phyloP scores from a whole-genome alignment of 2,113 vertebrate species.

The Setophaga coronata region DNA sequence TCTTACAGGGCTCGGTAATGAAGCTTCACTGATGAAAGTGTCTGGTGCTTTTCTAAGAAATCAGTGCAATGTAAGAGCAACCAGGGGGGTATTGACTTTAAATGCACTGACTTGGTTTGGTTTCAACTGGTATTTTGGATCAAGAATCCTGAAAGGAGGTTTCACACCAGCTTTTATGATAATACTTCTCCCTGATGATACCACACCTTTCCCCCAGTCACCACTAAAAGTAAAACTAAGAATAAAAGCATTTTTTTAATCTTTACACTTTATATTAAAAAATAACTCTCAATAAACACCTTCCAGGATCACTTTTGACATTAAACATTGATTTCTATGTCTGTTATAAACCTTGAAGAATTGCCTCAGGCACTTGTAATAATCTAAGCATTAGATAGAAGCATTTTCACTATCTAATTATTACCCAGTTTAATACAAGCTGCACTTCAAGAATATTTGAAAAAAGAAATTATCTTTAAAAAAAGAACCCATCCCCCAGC shows the following conservation, averaged over 20 bases:
- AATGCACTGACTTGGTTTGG: background rate
- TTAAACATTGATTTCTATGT: slow-evolving; percentile 34
- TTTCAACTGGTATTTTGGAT: slow-evolving; percentile 5
- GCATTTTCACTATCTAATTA: slow-evolving; percentile 3
- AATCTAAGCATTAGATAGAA: slow-evolving; percentile 50
- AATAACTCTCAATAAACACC: slow-evolving; percentile 39
- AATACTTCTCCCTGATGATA: background rate
- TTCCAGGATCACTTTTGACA: slow-evolving; percentile 44
- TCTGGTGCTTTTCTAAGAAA: background rate
- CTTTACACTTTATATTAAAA: slow-evolving; percentile 56
- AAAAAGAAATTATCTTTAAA: slow-evolving; percentile 4
- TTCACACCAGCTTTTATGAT: background rate
- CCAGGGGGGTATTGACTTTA: background rate
- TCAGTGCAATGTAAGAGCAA: background rate
- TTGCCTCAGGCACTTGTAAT: slow-evolving; percentile 49
- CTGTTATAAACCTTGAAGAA: slow-evolving; percentile 40
- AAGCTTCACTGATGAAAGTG: background rate
- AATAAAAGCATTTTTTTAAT: slow-evolving; percentile 17
- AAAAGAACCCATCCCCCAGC: background rate
- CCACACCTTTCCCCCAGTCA: background rate
- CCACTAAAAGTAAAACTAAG: slow-evolving; percentile 8
- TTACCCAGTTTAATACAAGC: background rate
- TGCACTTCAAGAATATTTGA: background rate
- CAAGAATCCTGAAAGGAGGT: background rate
- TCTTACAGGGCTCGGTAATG: background rate